A percentile compares a stretch with the other conserved stretches of the same genome.
Conservation (phyloP, 1,140 invertebrate species). For the Theocolax elegans region DNA sequence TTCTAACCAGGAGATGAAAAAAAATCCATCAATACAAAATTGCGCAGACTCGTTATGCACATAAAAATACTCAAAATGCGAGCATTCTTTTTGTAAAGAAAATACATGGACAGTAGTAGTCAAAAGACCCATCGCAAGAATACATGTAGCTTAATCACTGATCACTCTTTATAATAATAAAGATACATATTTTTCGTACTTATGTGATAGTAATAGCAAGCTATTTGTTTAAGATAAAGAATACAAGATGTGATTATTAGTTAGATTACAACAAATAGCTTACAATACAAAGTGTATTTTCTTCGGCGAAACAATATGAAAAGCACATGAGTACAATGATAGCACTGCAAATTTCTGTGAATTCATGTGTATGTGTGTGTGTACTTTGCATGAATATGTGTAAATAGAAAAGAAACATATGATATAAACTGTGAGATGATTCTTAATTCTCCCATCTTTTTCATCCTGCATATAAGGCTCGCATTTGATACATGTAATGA, state of each 20-base stretch:
- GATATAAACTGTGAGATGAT: slow-evolving; percentile 26
- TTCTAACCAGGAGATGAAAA: slow-evolving; percentile 1
- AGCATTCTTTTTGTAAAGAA: neutral
- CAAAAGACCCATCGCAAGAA: slow-evolving; percentile 18
- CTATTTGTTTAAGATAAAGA: slow-evolving; percentile 28
- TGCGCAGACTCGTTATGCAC: neutral
- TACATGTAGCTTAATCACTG: slow-evolving; percentile 13
- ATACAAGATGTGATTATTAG: slow-evolving; percentile 33
- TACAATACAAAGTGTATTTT: slow-evolving; percentile 30
- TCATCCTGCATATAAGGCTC: slow-evolving; percentile 14
- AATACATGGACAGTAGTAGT: neutral
- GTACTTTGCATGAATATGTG: slow-evolving; percentile 3
- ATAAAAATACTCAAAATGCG: neutral
- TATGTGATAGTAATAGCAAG: slow-evolving; percentile 25
- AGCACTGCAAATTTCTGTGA: slow-evolving; percentile 28
- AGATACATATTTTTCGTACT: slow-evolving; percentile 26
- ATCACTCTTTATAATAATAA: slow-evolving; percentile 32
- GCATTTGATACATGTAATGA: slow-evolving; percentile 16
- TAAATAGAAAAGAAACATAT: slow-evolving; percentile 22
- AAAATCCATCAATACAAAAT: slow-evolving; percentile 7
- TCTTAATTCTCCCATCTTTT: neutral
- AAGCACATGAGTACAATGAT: slow-evolving; percentile 32
- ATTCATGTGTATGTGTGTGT: slow-evolving; percentile 9
- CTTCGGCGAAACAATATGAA: slow-evolving; percentile 24
- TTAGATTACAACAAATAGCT: slow-evolving; percentile 34